A percentile compares a stretch with the other conserved stretches of the same genome.
Conservation (phyloP, 2,113 vertebrate genomes). For the Misgurnus anguillicaudatus region DNA sequence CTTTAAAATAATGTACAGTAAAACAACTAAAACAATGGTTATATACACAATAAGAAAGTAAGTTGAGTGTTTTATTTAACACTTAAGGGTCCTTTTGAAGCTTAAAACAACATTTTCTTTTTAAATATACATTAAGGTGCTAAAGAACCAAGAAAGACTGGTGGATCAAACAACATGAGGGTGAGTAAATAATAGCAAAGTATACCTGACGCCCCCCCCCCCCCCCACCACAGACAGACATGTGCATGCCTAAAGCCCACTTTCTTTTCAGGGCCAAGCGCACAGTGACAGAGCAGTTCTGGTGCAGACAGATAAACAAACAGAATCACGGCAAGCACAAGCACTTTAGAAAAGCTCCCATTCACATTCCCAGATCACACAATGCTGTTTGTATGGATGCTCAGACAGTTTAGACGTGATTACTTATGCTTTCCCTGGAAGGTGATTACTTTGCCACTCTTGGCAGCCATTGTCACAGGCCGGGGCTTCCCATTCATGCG, state of each 20-base stretch:
- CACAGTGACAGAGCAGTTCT: slow-evolving; percentile 52
- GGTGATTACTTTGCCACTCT: slow-evolving; percentile 79
- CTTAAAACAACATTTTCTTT: too few species aligned
- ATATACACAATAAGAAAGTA: too few species aligned
- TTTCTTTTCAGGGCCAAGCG: slow-evolving; percentile 23
- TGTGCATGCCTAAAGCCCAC: not conserved
- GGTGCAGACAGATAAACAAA: slow-evolving; percentile 63
- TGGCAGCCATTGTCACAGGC: slow-evolving; percentile 74
- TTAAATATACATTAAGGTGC: too few species aligned
- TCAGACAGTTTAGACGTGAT: slow-evolving; percentile 84
- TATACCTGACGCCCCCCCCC: too few species aligned
- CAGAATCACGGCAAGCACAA: slow-evolving; percentile 55
- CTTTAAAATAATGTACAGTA: too few species aligned
- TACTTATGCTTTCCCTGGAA: slow-evolving; percentile 77
- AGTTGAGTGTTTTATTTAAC: too few species aligned
- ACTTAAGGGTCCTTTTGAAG: too few species aligned
- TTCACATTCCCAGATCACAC: slow-evolving; percentile 66
- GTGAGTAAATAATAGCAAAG: too few species aligned
- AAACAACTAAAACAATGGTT: too few species aligned
- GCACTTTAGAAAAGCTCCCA: slow-evolving; percentile 62
- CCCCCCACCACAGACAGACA: too few species aligned
- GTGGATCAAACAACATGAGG: too few species aligned
- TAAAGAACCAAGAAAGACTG: too few species aligned
- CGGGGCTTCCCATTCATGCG: slow-evolving; percentile 70
- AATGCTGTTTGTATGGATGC: slow-evolving; percentile 75